A percentile compares a stretch with the other conserved stretches of the same genome.
Conservation (phyloP, 2,888 invertebrate genomes). For the Empis livida region DNA sequence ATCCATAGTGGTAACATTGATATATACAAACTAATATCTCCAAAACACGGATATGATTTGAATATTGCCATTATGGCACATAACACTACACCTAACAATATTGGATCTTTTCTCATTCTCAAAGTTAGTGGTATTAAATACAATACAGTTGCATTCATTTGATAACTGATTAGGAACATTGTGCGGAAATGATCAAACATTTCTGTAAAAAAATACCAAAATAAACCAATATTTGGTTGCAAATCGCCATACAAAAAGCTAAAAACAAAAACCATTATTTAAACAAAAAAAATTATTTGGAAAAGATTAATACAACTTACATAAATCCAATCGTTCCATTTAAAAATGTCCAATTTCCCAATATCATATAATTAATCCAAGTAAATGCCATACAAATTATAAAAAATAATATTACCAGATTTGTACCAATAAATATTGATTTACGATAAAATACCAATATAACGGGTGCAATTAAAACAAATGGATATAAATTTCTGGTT, state of each 20-base stretch:
- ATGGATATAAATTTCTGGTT: slow-evolving; percentile 71
- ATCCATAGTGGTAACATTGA: slow-evolving; percentile 84
- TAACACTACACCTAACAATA: slow-evolving; percentile 65
- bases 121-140: slow-evolving; percentile 81
- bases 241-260: slow-evolving; percentile 86
- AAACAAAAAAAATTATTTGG: slow-evolving; percentile 12
- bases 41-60: slow-evolving; percentile 92
- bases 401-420: slow-evolving; percentile 16
- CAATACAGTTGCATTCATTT: slow-evolving; percentile 85
- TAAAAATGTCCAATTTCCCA: slow-evolving; percentile 50
- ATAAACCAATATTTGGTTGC: slow-evolving; percentile 92
- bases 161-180: slow-evolving; percentile 92
- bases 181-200: slow-evolving; percentile 98
- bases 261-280: slow-evolving; percentile 39
- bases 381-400: slow-evolving; percentile 17
- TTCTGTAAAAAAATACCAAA: slow-evolving; percentile 99
- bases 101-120: slow-evolving; percentile 64
- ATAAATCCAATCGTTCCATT: slow-evolving; percentile 70
- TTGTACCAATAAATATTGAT: slow-evolving; percentile 6
- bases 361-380: slow-evolving; percentile 39
- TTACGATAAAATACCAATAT: slow-evolving; percentile 38
- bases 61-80: slow-evolving; percentile 79
- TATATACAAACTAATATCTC: slow-evolving; percentile 87
- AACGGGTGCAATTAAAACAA: slow-evolving; percentile 70
- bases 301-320: slow-evolving; percentile 41